These are phyloP conservation scores for Aepyceros melampus DNA, from an alignment of 2,113 vertebrate species.

Conservation along the genomic window DNA sequence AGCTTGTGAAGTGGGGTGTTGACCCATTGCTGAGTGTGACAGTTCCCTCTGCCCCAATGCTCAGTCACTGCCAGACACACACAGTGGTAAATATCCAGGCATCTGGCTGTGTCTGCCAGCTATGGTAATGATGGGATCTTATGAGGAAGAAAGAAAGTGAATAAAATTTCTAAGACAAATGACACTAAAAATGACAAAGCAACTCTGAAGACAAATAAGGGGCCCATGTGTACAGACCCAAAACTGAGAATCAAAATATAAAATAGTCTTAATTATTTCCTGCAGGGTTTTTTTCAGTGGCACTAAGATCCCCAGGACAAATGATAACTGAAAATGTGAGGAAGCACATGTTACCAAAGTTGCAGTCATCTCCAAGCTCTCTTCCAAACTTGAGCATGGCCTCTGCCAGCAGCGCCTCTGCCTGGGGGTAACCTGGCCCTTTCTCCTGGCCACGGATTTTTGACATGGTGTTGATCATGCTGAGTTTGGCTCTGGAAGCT, in stretches of 20 bases:
- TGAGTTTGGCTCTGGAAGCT: slow-evolving; percentile 99
- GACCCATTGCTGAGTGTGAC: neutral
- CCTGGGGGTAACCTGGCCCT: slow-evolving; percentile 95
- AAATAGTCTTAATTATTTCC: neutral
- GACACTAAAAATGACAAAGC: neutral
- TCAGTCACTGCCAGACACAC: neutral
- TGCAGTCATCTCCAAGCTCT: slow-evolving; percentile 96
- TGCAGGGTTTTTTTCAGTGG: neutral
- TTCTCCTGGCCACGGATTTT: slow-evolving; percentile 98
- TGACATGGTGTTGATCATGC: slow-evolving; percentile 99
- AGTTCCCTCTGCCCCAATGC: too few species aligned
- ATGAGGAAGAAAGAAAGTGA: neutral
- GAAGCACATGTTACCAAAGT: slow-evolving; percentile 88
- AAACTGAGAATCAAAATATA: neutral
- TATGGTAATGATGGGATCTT: neutral
- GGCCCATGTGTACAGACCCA: neutral
- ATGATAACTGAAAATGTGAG: neutral
- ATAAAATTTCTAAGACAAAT: neutral
- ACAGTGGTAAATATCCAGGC: neutral
- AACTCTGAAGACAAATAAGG: neutral
- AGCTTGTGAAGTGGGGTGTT: neutral
- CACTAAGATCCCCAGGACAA: neutral
- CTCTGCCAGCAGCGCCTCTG: slow-evolving; percentile 92
- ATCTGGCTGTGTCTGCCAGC: neutral
- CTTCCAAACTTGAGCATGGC: slow-evolving; percentile 95